Evolutionary conservation across 2,113 vertebrate species (phyloP), one percentile per base, ranked within the genome.

Genomic region (Melanerpes aurifrons): DNA sequence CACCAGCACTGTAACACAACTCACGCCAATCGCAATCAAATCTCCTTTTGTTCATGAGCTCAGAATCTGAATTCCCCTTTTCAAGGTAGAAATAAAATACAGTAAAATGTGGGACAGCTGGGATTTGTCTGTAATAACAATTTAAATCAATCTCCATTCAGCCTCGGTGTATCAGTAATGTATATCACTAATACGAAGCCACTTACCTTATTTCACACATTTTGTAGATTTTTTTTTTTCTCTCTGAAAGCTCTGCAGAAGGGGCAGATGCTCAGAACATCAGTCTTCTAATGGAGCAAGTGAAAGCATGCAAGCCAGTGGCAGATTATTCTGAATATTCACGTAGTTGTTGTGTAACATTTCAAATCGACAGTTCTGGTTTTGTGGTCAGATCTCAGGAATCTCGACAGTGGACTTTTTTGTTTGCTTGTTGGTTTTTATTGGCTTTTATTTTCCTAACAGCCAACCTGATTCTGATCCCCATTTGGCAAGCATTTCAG

Each of bases 401-500:
- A 95, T 94, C 59, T 57, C 0, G 0, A 56, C 22, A 24, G 69
- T 31, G 29, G 45, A 64, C 25, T n/a, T 77, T 89, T 90, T 75
- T 80, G n/a, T 85, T 91, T 80, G 53, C 64, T 72, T 14, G 26
- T 70, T 83, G 43, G 3, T 20, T 94, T 95, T 92, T 81, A 37
- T 63, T 86, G 76, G 32, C 17, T 61, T 94, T 90, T 75, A 66
- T 94, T 93, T 95, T 93, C 80, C 67, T 91, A 69, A 81, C 54
- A 74, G 82, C 85, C 79, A 94, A 43, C 62, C 29, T 8, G 1
- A 54, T 91, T 83, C 86, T 79, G 78, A 70, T 84, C 77, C 82
- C 73, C 4, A 0, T 94, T 92, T 96, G 96, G 94, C 93, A 87
- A 48, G 91, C 37, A 18, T 86, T 96, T 94, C 73, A 91, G 95